Evolutionary conservation across 2,888 invertebrate genomes (phyloP).

Genomic region (Amphimallon solstitiale): DNA sequence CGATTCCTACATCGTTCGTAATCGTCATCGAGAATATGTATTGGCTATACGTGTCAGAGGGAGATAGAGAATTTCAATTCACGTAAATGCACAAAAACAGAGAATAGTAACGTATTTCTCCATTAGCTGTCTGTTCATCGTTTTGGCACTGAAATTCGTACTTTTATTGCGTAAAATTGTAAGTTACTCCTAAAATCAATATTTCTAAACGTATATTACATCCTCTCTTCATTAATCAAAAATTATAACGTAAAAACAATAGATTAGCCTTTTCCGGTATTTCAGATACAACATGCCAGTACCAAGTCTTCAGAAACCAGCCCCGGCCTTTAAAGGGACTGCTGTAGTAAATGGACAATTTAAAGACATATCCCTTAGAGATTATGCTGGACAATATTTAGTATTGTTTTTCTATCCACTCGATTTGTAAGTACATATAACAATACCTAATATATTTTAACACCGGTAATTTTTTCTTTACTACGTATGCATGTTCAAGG

Average conservation of each 20-base stretch:
- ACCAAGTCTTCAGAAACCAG: conserved; percentile 76
- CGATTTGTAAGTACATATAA: conserved; percentile 70
- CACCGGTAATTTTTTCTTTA: neutral
- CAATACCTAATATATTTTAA: neutral
- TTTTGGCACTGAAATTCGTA: neutral
- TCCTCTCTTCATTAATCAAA: neutral
- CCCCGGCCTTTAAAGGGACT: conserved; percentile 81
- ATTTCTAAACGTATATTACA: neutral
- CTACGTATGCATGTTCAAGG: neutral
- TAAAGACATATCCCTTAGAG: conserved; percentile 79
- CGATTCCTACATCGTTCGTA: neutral
- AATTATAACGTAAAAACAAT: neutral
- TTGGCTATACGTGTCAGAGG: neutral
- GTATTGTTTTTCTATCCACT: conserved; percentile 92
- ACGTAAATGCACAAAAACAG: conserved; percentile 14
- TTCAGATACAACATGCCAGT: conserved; percentile 52
- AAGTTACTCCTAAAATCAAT: conserved; percentile 15
- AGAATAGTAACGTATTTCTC: conserved; percentile 20
- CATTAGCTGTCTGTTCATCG: neutral
- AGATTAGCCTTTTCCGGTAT: conserved; percentile 18
- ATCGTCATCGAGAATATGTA: neutral
- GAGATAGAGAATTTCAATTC: conserved; percentile 1
- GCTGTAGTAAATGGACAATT: conserved; percentile 87
- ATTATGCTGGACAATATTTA: conserved; percentile 89
- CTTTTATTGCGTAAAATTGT: conserved; percentile 4